Conservation (phyloP, 2,797 vertebrate genomes). For the Coregonus sp. region DNA sequence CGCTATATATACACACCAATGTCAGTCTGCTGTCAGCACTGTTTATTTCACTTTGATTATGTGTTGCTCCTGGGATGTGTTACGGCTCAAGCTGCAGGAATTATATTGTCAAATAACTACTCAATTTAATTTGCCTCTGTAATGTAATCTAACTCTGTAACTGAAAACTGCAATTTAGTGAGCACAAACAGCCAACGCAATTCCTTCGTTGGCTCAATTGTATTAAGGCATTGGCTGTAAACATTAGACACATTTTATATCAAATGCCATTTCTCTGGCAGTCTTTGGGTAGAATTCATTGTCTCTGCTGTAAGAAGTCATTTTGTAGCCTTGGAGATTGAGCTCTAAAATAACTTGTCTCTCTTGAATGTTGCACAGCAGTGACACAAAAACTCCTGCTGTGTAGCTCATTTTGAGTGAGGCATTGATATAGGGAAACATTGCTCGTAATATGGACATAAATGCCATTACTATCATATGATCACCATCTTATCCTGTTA, state of each 20-base stretch:
- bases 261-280: constrained; percentile 17
- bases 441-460: too few relatives aligned
- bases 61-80: constrained; percentile 37
- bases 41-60: constrained; percentile 64
- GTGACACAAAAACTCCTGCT: too few relatives aligned
- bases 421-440: too few relatives aligned
- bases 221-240: not conserved
- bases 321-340: constrained; percentile 62
- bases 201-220: constrained; percentile 4
- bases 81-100: not conserved
- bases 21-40: constrained; percentile 56
- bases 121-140: constrained; percentile 38
- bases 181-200: not conserved
- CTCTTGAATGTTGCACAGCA: too few relatives aligned
- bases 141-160: constrained; percentile 38
- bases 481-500: too few relatives aligned
- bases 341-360: constrained; percentile 17
- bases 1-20: constrained; percentile 64
- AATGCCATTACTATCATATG: too few relatives aligned
- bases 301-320: not conserved
- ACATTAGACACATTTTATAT: not conserved
- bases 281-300: not conserved
- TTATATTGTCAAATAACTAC: constrained; percentile 46
- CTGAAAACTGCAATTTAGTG: constrained; percentile 33
- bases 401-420: too few relatives aligned